Evolutionary conservation across 2,888 invertebrate genomes (phyloP).

Genomic region (Anodontia alba): DNA sequence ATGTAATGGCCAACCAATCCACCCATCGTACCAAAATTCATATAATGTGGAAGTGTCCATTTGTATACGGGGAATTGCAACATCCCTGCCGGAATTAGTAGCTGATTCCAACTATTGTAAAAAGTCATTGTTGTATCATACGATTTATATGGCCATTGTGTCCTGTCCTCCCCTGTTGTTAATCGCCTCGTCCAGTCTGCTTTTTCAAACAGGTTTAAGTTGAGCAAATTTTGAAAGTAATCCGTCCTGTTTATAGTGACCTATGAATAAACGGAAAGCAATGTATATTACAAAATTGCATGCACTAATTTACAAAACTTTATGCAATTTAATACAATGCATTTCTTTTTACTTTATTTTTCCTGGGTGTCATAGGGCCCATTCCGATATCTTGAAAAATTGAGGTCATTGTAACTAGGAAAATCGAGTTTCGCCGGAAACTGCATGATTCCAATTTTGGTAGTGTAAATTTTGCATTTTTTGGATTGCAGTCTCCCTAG

Average conservation of each 20-base stretch:
- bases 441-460: too few relatives aligned
- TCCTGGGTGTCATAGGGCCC: too few relatives aligned
- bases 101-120: slow-evolving; percentile 77
- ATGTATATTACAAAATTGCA: too few relatives aligned
- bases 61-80: slow-evolving; percentile 81
- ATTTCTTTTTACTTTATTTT: too few relatives aligned
- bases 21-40: slow-evolving; percentile 81
- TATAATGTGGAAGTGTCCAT: slow-evolving; percentile 72
- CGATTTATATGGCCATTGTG: slow-evolving; percentile 68
- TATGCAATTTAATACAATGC: too few relatives aligned
- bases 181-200: slow-evolving; percentile 72
- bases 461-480: too few relatives aligned
- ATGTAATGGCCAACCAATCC: slow-evolving; percentile 72
- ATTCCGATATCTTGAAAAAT: too few relatives aligned
- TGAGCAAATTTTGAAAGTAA: slow-evolving; percentile 86
- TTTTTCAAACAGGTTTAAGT: slow-evolving; percentile 85
- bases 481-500: too few relatives aligned
- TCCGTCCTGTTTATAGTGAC: slow-evolving; percentile 86
- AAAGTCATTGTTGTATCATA: slow-evolving; percentile 70
- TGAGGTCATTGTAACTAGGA: too few relatives aligned
- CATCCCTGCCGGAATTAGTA: slow-evolving; percentile 79
- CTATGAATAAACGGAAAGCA: slow-evolving; percentile 76
- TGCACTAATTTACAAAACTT: too few relatives aligned
- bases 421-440: too few relatives aligned
- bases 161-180: slow-evolving; percentile 59